Evolutionary conservation across 2,888 invertebrate species (phyloP).

Genomic region (Brachycybe producta): DNA sequence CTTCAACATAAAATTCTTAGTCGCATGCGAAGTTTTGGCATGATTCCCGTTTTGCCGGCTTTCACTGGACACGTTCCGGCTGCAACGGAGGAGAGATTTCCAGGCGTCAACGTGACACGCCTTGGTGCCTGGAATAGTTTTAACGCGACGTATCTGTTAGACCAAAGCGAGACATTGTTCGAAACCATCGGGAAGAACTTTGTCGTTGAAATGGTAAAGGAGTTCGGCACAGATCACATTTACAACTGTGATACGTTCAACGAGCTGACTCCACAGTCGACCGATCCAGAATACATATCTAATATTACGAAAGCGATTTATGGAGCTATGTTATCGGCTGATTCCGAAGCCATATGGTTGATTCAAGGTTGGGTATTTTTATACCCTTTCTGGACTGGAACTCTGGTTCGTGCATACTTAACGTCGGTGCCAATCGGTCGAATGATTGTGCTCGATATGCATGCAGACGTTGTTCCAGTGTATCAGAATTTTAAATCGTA

Average conservation of each 20-base stretch:
- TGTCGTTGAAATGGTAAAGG: conserved; percentile 49
- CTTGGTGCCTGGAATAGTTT: conserved; percentile 64
- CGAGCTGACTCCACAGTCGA: conserved; percentile 59
- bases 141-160: conserved; percentile 56
- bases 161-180: conserved; percentile 68
- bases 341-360: conserved; percentile 68
- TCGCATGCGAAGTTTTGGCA: conserved; percentile 68
- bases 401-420: conserved; percentile 54
- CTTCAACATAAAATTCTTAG: conserved; percentile 60
- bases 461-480: conserved; percentile 72
- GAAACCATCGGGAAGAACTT: conserved; percentile 55
- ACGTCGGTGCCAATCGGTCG: conserved; percentile 62
- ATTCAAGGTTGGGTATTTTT: conserved; percentile 30
- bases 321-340: conserved; percentile 51
- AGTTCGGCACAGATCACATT: conserved; percentile 64
- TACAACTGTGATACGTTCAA: conserved; percentile 90
- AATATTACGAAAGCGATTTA: conserved; percentile 57
- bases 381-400: conserved; percentile 49
- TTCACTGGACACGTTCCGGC: conserved; percentile 84
- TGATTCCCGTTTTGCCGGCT: conserved; percentile 53
- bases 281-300: conserved; percentile 47
- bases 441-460: conserved; percentile 75
- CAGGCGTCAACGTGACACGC: conserved; percentile 50
- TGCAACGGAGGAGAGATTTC: conserved; percentile 47
- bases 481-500: conserved; percentile 62